These are phyloP conservation scores for Hermetia illucens DNA, from an alignment of 1,140 invertebrate genomes.

Conservation along the genomic window DNA sequence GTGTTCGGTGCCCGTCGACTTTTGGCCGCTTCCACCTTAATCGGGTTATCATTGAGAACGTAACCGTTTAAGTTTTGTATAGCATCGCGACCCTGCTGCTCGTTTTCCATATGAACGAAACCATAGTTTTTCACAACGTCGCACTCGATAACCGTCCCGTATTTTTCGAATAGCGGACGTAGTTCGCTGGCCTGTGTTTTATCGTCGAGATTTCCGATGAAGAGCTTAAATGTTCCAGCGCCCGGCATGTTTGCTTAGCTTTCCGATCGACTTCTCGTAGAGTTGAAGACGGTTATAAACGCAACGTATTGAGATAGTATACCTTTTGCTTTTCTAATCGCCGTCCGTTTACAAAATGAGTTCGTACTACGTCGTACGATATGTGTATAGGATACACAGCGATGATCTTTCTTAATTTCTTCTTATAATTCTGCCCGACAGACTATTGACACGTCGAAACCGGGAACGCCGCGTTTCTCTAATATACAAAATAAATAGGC, in stretches of 20 bases:
- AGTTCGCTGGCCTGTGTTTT: constrained; percentile 74
- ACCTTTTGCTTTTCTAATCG: no score
- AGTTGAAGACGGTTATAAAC: no score
- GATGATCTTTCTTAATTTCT: no score
- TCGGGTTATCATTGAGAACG: constrained; percentile 70
- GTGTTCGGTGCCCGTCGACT: constrained; percentile 70
- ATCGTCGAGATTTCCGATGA: constrained; percentile 87
- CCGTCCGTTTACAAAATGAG: no score
- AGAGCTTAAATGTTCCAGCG: constrained; percentile 86
- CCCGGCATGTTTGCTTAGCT: constrained; percentile 51
- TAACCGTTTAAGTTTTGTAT: constrained; percentile 84
- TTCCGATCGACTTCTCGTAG: no score
- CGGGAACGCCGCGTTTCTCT: no score
- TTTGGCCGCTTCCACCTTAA: constrained; percentile 84
- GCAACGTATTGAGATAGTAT: no score
- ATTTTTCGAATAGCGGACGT: constrained; percentile 82
- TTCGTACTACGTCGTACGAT: no score
- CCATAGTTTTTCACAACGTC: constrained; percentile 95
- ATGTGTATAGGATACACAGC: no score
- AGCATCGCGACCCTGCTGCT: constrained; percentile 76
- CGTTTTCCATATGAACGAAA: constrained; percentile 94
- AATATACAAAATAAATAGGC: no score
- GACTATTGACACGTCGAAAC: no score
- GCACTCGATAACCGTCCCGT: constrained; percentile 90
- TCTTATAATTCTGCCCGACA: no score